A percentile compares a stretch with the other conserved stretches of the same genome.
Conservation (phyloP, 2,888 invertebrate species). For the Meganola albula region DNA sequence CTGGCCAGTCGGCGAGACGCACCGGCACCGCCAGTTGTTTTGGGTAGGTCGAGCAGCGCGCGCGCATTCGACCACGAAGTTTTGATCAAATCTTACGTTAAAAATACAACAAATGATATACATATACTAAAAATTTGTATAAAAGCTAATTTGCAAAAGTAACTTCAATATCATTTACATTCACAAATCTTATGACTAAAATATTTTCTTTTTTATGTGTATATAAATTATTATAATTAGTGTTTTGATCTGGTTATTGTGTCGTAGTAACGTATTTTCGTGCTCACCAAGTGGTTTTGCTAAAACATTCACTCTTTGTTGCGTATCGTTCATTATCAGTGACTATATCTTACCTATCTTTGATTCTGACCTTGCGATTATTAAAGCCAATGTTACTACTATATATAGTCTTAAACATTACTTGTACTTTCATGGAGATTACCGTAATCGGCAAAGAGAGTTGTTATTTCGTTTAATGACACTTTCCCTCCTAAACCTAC, state of each 20-base stretch:
- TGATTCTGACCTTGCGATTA: slow-evolving; percentile 40
- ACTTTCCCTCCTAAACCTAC: slow-evolving; percentile 39
- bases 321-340: slow-evolving; percentile 42
- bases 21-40: slow-evolving; percentile 68
- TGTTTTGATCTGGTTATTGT: too few relatives aligned
- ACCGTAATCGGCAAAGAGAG: slow-evolving; percentile 10
- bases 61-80: slow-evolving; percentile 45
- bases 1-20: slow-evolving; percentile 55
- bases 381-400: slow-evolving; percentile 18
- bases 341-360: slow-evolving; percentile 45
- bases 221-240: too few relatives aligned
- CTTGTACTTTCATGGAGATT: slow-evolving; percentile 14
- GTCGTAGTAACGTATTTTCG: too few relatives aligned
- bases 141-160: slow-evolving; percentile 27
- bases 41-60: slow-evolving; percentile 48
- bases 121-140: slow-evolving; percentile 36
- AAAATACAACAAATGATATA: too few relatives aligned
- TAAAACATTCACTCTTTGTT: slow-evolving; percentile 30
- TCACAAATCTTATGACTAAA: too few relatives aligned
- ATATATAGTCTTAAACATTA: slow-evolving; percentile 16
- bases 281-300: too few relatives aligned
- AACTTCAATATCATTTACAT: too few relatives aligned
- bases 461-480: slow-evolving; percentile 17
- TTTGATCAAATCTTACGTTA: slow-evolving; percentile 10
- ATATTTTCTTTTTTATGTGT: too few relatives aligned